phyloP scores from a whole-genome alignment of 2,113 vertebrate genomes.

The Lagopus muta region DNA sequence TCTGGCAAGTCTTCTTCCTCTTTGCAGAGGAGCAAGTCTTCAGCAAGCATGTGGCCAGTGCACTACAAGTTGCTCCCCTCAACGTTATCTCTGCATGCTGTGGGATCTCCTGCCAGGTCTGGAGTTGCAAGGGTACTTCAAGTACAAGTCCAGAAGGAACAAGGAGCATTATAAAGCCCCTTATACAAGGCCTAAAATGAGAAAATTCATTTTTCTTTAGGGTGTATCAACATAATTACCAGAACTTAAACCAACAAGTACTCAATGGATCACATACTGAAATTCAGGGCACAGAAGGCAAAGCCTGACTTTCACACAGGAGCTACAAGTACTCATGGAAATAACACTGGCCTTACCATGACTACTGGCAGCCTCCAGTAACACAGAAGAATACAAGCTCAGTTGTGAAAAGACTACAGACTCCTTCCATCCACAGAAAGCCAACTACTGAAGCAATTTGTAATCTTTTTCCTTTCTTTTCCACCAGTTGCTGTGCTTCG shows the following conservation, averaged over 20 bases:
- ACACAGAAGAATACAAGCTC: background rate
- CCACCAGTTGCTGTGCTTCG: background rate
- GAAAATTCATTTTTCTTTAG: background rate
- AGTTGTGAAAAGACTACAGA: background rate
- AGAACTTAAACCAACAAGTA: background rate
- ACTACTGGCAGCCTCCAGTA: background rate
- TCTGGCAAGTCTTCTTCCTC: background rate
- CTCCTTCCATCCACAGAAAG: background rate
- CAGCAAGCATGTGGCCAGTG: background rate
- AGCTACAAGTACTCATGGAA: background rate
- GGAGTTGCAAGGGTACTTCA: background rate
- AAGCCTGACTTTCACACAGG: rapidly evolving
- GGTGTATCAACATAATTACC: background rate
- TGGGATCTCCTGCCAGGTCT: background rate
- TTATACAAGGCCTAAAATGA: background rate
- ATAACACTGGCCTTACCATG: background rate
- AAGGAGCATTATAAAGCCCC: background rate
- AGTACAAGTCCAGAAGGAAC: background rate
- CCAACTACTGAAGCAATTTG: background rate
- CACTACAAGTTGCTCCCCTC: background rate
- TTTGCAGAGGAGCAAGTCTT: background rate
- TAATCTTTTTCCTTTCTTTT: background rate
- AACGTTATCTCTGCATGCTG: background rate
- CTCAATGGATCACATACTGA: background rate
- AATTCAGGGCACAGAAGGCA: rapidly evolving